Base-by-base conservation (phyloP, 2,888 invertebrate genomes). In the Acanthosepion lycidas region DNA sequence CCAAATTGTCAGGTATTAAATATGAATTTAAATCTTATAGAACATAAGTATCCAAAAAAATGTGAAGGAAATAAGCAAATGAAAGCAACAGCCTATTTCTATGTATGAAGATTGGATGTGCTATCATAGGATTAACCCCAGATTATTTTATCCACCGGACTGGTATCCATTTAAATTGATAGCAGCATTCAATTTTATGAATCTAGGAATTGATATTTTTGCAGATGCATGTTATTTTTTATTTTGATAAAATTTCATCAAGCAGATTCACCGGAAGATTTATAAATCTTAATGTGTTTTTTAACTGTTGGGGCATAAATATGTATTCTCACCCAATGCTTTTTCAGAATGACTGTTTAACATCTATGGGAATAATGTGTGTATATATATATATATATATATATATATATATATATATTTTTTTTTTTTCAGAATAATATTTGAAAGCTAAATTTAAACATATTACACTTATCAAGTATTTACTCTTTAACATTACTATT, bases 121-220 rank as follows among this genome's bases (percentile, higher is more conserved):
- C 78, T 78, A 78, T 78, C 78, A 78, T 78, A 78, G 78, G 78
- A 78, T 78, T 78, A 78, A 78, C 78, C 78, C n/a, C n/a, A 78
- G 78, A 33, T 78, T 33, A 78, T 78, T n/a, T 64, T 26, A 23
- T 78, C 78, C 78, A 78, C 78, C 78, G 78, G 78, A 33, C 78
- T 78, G 78, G n/a, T 78, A 78, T 78, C 78, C 78, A 78, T 78
- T 59, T 78, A 78, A 78, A 78, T 78, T 78, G n/a, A 78, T 78
- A 78, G 78, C 78, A 78, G 78, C 78, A 78, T n/a, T 78, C n/a
- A n/a, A 9, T 78, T 78, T 78, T 78, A 33, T 78, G n/a, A 78
- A 9, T 78, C 78, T 78, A 15, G n/a, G 78, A 78, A 78, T 78
- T n/a, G 78, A 78, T 33, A 78, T 78, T 33, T n/a, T 78, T n/a